Evolutionary conservation across 2,113 vertebrate genomes (phyloP), one percentile per base, ranked within the genome.

Genomic region (Coregonus clupeaformis): DNA sequence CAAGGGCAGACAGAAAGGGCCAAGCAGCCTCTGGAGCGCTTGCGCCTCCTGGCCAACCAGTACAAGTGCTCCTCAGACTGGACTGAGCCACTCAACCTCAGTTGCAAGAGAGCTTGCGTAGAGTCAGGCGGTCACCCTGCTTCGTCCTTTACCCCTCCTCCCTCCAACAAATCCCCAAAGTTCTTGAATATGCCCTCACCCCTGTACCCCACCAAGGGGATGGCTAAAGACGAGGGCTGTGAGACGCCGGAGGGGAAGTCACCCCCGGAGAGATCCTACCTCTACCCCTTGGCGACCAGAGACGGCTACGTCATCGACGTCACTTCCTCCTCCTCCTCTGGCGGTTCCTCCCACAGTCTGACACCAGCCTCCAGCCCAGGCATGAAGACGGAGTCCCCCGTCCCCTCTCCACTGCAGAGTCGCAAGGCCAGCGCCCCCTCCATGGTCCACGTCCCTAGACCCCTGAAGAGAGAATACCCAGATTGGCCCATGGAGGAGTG

Each of bases 1-100:
- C 67, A 25, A 0, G 65, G 30, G 64, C 29, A 73, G 1, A 42
- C 20, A 0, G 87, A 90, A 9, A 45, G 2, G 0, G 24, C 66
- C 0, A 79, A 77, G 36, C 87, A 88, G 57, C 86, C 91, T 0
- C 80, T 93, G 81, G 79, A 86, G 9, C 74, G 75, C 25, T 68
- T 94, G 45, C 90, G 93, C 14, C 74, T 27, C 73, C 83, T 92
- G 62, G 89, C 92, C 5, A 79, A 93, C 16, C 75, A 77, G 65
- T 93, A 93, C 79, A 91, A 86, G 60, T 85, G 75, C 29, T 87
- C 88, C 0, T 77, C 88, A 0, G 89, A 91, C 11, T 60, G 88
- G 81, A 12, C 69, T 0, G 91, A 93, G 71, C 93, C 93, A 1
- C 84, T 93, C 3, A 92, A 94, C 80, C 90, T 94, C 1, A 92